These are phyloP conservation scores for Latheticus oryzae DNA, from an alignment of 2,888 invertebrate genomes.

Conservation along the genomic window DNA sequence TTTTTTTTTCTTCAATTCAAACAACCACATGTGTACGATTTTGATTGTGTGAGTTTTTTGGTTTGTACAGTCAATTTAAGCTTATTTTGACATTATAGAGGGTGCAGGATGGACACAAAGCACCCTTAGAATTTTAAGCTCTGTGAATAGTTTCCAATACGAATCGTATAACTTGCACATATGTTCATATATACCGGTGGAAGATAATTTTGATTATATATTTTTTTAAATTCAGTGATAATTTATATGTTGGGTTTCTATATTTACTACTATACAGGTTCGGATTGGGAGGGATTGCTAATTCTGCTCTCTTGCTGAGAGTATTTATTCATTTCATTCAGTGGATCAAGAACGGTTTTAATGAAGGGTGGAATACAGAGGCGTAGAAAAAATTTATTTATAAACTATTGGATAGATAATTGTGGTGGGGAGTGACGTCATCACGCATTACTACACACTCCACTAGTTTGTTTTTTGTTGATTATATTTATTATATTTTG, in stretches of 20 bases:
- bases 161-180: constrained; percentile 67
- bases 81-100: constrained; percentile 50
- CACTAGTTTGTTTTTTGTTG: constrained; percentile 2
- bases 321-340: constrained; percentile 65
- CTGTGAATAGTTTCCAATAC: constrained; percentile 65
- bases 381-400: too few species aligned
- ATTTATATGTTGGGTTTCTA: constrained; percentile 46
- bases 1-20: constrained; percentile 2
- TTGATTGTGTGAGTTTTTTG: constrained; percentile 41
- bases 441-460: too few species aligned
- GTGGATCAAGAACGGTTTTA: constrained; percentile 61
- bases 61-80: constrained; percentile 58
- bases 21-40: not conserved
- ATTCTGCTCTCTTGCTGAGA: constrained; percentile 61
- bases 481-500: constrained; percentile 10
- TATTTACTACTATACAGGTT: constrained; percentile 54
- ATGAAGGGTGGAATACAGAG: constrained; percentile 59
- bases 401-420: too few species aligned
- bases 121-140: constrained; percentile 59
- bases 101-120: constrained; percentile 49
- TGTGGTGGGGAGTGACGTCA: too few species aligned
- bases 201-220: constrained; percentile 60
- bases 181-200: constrained; percentile 63
- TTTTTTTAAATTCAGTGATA: too few species aligned
- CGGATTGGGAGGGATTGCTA: constrained; percentile 59